Evolutionary conservation across 1,140 invertebrate genomes (phyloP), one percentile per base, ranked within the genome.

Genomic region (Parapsyche elsis): DNA sequence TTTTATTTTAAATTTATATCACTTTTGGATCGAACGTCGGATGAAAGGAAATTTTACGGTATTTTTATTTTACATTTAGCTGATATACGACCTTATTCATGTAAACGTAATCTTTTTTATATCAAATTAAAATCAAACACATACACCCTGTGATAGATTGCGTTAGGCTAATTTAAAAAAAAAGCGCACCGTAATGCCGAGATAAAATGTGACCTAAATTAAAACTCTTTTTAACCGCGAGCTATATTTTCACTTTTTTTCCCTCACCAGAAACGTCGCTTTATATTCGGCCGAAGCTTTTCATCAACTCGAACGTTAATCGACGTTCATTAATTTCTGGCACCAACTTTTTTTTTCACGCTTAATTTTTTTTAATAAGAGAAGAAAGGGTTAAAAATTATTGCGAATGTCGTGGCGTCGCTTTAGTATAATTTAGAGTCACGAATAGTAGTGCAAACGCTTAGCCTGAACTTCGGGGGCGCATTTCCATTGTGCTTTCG

Each of bases 141-240:
- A 67, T 12, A 12, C 61, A 67, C 57, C 5, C 9, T 26, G 21
- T 67, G 61, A 67, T 67, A 67, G 61, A 67, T 67, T 67, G 24
- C 61, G 19, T 7, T 7, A 26, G 19, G 24, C 19, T 21, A 23
- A 67, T 67, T 26, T 21, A 38, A 38, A 23, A 67, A 67, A 67
- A 67, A 67, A 67, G 1, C 61, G 61, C 61, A 23, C 2, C 21
- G 61, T 67, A 67, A 67, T 67, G 61, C 61, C 16, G 24, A 23
- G 19, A 67, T 67, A 67, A 23, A 67, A 26, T 67, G 21, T 21
- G 61, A 26, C 61, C 61, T 16, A 67, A 67, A 67, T 67, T 67
- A 67, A 67, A 23, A 67, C 24, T 67, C 61, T 21, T 67, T 23
- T 67, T 67, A 4, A 67, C 49, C 49, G 49, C 49, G 30, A 38